Percentiles rank a stretch among this genome's conserved stretches.
Evolutionary conservation across 2,888 invertebrate genomes (phyloP).

Genomic region (Pristionchus exspectatus): DNA sequence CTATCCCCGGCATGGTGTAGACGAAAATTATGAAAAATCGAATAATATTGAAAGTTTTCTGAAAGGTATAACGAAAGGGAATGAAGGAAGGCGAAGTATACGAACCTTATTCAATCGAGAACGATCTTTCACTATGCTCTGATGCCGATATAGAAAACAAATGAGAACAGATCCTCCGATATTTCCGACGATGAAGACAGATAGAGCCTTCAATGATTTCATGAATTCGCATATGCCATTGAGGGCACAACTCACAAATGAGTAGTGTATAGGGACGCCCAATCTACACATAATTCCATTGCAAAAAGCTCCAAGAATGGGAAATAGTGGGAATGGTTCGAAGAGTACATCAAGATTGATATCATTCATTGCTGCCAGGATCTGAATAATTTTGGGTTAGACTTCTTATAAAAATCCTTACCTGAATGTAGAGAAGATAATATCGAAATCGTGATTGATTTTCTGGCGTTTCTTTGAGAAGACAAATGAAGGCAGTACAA

Average conservation of each 20-base stretch:
- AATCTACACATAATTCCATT: neutral
- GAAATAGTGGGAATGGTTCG: neutral
- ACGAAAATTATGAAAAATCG: neutral
- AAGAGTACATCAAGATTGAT: neutral
- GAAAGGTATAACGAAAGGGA: neutral
- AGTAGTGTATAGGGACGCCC: neutral
- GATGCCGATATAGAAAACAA: slow-evolving; percentile 4
- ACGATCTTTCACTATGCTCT: neutral
- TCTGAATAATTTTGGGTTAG: neutral
- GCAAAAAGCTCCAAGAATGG: neutral
- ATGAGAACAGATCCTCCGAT: neutral
- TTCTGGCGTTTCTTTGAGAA: neutral
- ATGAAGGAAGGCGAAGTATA: neutral
- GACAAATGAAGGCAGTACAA: neutral
- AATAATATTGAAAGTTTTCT: neutral
- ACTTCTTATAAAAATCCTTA: neutral
- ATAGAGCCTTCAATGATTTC: neutral
- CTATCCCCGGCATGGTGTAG: neutral
- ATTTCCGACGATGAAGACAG: neutral
- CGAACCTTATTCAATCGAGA: neutral
- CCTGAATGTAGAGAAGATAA: neutral
- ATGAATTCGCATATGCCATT: neutral
- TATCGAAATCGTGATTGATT: neutral
- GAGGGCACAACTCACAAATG: neutral
- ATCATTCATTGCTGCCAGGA: neutral